phyloP scores from a whole-genome alignment of 2,888 invertebrate species.

The Helicoverpa assulta region DNA sequence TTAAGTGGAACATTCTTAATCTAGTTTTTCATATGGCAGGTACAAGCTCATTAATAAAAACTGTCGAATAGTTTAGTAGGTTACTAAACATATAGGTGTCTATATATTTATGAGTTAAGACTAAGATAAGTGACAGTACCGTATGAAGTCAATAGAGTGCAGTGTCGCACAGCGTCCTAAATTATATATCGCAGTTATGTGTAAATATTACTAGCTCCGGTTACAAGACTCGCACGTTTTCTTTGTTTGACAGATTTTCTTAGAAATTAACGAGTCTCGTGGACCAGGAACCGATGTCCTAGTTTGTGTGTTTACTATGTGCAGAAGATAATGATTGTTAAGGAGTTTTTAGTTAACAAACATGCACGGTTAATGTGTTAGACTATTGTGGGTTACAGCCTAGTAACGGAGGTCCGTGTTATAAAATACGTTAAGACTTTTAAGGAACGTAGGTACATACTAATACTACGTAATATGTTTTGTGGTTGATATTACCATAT shows the following conservation, averaged over 20 bases:
- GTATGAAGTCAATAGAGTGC: slow-evolving; percentile 37
- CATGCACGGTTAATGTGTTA: slow-evolving; percentile 2
- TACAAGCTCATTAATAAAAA: too few species aligned
- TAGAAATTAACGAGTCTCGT: slow-evolving; percentile 70
- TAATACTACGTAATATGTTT: not conserved
- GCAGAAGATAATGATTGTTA: slow-evolving; percentile 50
- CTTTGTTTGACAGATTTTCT: slow-evolving; percentile 73
- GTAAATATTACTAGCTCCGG: slow-evolving; percentile 67
- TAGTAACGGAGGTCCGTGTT: not conserved
- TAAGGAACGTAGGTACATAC: not conserved
- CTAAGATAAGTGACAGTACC: slow-evolving; percentile 38
- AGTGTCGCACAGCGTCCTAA: slow-evolving; percentile 63
- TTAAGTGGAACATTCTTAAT: too few species aligned
- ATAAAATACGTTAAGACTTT: not conserved
- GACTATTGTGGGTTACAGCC: not conserved
- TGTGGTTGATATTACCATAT: not conserved
- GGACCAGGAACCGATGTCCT: slow-evolving; percentile 53
- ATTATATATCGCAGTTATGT: slow-evolving; percentile 69
- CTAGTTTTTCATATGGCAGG: too few species aligned
- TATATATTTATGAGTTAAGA: not conserved
- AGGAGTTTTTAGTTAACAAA: slow-evolving; percentile 34
- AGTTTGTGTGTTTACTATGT: slow-evolving; percentile 45
- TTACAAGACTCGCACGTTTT: slow-evolving; percentile 64
- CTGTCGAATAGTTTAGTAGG: not conserved
- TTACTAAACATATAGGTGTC: not conserved